phyloP scores from a whole-genome alignment of 1,140 invertebrate genomes.

The Leucophenga varia region DNA sequence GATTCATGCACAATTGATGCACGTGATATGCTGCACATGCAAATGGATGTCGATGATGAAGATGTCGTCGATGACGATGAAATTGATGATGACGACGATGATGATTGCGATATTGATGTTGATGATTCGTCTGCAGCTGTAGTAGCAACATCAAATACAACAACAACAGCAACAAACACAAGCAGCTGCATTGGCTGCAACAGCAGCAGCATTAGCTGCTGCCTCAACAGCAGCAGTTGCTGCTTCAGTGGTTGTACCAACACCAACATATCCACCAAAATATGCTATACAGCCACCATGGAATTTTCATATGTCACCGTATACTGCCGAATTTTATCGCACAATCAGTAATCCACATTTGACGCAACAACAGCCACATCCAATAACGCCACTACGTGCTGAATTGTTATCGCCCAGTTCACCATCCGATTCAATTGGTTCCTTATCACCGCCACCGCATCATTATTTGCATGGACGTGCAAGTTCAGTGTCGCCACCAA shows the following conservation, averaged over 20 bases:
- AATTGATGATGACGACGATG: slow-evolving; percentile 18
- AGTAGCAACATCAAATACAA: slow-evolving; percentile 4
- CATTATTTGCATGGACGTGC: slow-evolving; percentile 49
- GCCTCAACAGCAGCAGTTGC: slow-evolving; percentile 31
- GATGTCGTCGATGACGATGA: slow-evolving; percentile 46
- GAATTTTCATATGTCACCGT: slow-evolving; percentile 51
- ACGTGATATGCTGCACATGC: slow-evolving; percentile 20
- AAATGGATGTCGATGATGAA: slow-evolving; percentile 14
- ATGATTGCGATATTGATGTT: slow-evolving; percentile 38
- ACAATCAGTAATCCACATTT: slow-evolving; percentile 48
- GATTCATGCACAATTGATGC: too few species aligned
- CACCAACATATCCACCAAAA: slow-evolving; percentile 46
- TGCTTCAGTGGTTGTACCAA: slow-evolving; percentile 47
- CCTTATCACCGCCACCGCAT: slow-evolving; percentile 48
- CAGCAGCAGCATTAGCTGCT: slow-evolving; percentile 36
- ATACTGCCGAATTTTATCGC: slow-evolving; percentile 51
- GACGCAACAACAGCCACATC: slow-evolving; percentile 23
- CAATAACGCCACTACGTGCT: slow-evolving; percentile 34
- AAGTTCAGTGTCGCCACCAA: slow-evolving; percentile 52
- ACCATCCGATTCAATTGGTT: slow-evolving; percentile 48
- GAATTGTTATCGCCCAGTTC: slow-evolving; percentile 49
- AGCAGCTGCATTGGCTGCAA: slow-evolving; percentile 37
- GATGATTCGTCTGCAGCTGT: slow-evolving; percentile 7
- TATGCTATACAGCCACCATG: slow-evolving; percentile 43
- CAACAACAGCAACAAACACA: slow-evolving; percentile 33